Evolutionary conservation across 2,888 invertebrate genomes (phyloP), one percentile per base, ranked within the genome.

Genomic region (Oscheius sp.): DNA sequence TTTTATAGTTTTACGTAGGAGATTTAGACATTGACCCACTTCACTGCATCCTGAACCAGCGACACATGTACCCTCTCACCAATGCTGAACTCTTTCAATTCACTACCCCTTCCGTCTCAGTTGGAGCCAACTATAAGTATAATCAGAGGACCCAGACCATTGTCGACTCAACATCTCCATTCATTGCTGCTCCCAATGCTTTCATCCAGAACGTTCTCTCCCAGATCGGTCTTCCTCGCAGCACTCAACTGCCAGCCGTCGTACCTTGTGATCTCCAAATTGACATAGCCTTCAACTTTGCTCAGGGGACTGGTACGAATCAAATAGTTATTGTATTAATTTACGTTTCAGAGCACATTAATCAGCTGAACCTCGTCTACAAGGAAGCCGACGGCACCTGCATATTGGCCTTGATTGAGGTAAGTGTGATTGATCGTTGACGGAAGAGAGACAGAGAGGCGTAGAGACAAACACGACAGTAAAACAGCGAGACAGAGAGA

Each of bases 251-350:
- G 7, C 70, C 70, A 21, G 73, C 74, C 11, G 50, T 50, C 13
- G 74, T 74, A 11, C 70, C 70, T 13, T 74, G 74, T 47, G 59
- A 74, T 55, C 47, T 60, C n/a, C 59, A 70, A 42, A 74, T 74
- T 29, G 50, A 66, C 5, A n/a, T 74, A 5, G 59, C 55, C 13
- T 74, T 74, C 58, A 55, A 21, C 13, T 58, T 74, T 35, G 33
- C 68, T 2, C 35, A 51, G 11, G 68, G 68, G 55, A 68, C 68
- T n/a, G 55, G 68, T 70, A 70, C 7, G 51, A 1, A 4, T 9
- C 29, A 2, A 13, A 1, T 2, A 33, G 47, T 9, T n/a, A 48
- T 13, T n/a, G 42, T 48, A 48, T 48, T 1, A 21, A 33, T 2
- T 33, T n/a, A n/a, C n/a, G 42, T 72, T 62, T 48, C 53, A 60